Percentiles rank a stretch among this genome's conserved stretches.
Conservation (phyloP, 2,888 invertebrate genomes). For the Steinernema scapterisci region DNA sequence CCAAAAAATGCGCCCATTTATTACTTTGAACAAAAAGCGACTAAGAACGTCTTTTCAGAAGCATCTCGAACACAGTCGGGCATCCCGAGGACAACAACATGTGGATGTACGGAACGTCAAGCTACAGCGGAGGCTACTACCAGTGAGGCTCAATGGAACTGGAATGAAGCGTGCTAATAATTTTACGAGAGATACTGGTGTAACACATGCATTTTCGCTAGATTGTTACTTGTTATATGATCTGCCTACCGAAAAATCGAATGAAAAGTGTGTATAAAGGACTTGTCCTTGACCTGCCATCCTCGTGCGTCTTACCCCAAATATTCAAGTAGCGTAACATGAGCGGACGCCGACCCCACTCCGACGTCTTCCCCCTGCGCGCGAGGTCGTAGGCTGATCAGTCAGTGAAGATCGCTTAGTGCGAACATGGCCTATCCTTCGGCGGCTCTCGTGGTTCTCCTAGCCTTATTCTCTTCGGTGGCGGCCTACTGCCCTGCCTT, state of each 20-base stretch:
- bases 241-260: constrained; percentile 3
- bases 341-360: constrained; percentile 31
- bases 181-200: constrained; percentile 9
- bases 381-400: constrained; percentile 24
- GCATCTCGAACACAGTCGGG: constrained; percentile 39
- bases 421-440: constrained; percentile 22
- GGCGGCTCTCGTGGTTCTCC: constrained; percentile 26
- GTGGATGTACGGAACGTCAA: constrained; percentile 51
- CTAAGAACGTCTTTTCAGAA: constrained; percentile 35
- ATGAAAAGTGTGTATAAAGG: constrained; percentile 28
- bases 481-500: constrained; percentile 59
- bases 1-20: background rate
- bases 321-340: constrained; percentile 31
- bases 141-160: constrained; percentile 41
- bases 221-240: constrained; percentile 28
- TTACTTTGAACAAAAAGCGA: constrained; percentile 8
- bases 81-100: constrained; percentile 50
- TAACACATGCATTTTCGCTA: constrained; percentile 28
- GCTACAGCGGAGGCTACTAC: constrained; percentile 49
- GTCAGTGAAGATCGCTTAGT: constrained; percentile 24
- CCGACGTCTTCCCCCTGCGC: constrained; percentile 16
- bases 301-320: constrained; percentile 29
- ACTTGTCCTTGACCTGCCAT: constrained; percentile 31
- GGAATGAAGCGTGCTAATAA: constrained; percentile 5
- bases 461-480: constrained; percentile 17